Evolutionary conservation across 2,888 invertebrate genomes (phyloP).

Genomic region (Dryocosmus kuriphilus): DNA sequence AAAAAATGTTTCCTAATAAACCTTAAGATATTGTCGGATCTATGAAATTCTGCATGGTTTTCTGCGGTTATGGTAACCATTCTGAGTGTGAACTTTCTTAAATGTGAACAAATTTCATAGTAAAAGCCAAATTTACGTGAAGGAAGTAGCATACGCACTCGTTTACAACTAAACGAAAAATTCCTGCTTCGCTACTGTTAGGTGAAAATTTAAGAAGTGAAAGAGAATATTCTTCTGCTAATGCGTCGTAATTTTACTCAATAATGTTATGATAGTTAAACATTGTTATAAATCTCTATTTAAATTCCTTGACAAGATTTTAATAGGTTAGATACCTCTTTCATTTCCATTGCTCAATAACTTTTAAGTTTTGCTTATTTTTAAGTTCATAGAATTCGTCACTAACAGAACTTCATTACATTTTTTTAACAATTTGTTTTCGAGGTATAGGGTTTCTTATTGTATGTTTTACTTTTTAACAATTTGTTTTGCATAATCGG

Average conservation of each 20-base stretch:
- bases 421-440: background rate
- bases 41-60: background rate
- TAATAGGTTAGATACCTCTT: conserved; percentile 27
- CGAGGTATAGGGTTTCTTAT: background rate
- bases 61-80: background rate
- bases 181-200: conserved; percentile 19
- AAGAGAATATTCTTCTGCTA: conserved; percentile 71
- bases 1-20: background rate
- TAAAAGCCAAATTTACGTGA: conserved; percentile 4
- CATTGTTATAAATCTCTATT: conserved; percentile 17
- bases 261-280: conserved; percentile 60
- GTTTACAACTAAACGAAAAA: conserved; percentile 32
- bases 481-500: background rate
- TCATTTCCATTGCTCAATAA: conserved; percentile 53
- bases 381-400: conserved; percentile 1
- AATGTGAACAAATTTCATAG: conserved; percentile 13
- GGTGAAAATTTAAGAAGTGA: conserved; percentile 50
- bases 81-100: conserved; percentile 24
- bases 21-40: background rate
- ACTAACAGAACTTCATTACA: background rate
- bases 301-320: background rate
- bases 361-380: conserved; percentile 46
- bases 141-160: background rate
- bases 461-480: background rate
- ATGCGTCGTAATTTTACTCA: conserved; percentile 70